phyloP scores from a whole-genome alignment of 2,888 invertebrate genomes.

The Lepidochrysops patricia region DNA sequence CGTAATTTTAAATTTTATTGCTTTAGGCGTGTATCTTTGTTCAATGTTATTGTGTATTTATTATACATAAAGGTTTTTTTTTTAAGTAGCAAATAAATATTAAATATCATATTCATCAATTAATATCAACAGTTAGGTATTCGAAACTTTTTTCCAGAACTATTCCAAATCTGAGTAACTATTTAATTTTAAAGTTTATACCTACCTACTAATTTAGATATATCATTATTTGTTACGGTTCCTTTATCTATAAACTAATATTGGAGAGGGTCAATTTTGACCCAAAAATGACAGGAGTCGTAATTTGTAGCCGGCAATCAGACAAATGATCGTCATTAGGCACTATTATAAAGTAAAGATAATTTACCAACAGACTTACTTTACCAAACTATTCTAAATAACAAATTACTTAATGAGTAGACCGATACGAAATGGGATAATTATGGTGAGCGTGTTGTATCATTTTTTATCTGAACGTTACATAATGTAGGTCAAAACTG shows the following conservation, averaged over 20 bases:
- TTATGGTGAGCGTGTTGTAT: not conserved
- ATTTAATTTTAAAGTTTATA: no score
- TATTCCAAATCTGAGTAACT: no score
- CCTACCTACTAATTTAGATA: no score
- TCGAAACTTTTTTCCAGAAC: no score
- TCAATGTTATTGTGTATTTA: not conserved
- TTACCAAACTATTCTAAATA: slow-evolving; percentile 16
- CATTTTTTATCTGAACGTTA: slow-evolving; percentile 12
- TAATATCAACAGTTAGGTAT: not conserved
- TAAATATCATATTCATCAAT: not conserved
- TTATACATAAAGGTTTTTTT: not conserved
- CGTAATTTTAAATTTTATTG: not conserved
- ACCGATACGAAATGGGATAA: slow-evolving; percentile 29
- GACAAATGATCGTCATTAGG: slow-evolving; percentile 1
- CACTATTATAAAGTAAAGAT: slow-evolving; percentile 10
- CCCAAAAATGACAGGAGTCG: not conserved
- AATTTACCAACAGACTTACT: slow-evolving; percentile 13
- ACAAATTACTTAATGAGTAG: slow-evolving; percentile 49
- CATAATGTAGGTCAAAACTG: slow-evolving; percentile 11
- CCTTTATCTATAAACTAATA: not conserved
- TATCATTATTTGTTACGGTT: no score
- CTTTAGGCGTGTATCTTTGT: not conserved
- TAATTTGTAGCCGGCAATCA: not conserved
- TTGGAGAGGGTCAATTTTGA: not conserved
- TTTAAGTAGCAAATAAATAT: not conserved